Conservation (phyloP, 2,797 vertebrate species). For the Cuniculus paca region DNA sequence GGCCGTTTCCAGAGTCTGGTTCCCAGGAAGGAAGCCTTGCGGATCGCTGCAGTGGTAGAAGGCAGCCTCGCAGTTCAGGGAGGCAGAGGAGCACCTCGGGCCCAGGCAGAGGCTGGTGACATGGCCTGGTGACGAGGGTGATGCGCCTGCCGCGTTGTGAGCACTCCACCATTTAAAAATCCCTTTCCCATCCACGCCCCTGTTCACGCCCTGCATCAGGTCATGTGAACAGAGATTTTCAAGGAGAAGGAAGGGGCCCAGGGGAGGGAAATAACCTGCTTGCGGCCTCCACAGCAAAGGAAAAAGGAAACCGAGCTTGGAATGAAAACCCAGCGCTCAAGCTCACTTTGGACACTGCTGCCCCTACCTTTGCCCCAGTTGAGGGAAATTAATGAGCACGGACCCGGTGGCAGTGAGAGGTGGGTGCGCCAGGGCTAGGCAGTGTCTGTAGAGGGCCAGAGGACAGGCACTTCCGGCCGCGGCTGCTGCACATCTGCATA, state of each 20-base stretch:
- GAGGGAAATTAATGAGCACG: not conserved
- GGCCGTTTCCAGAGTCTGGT: not conserved
- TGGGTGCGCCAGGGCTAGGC: too few relatives aligned
- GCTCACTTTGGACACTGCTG: not conserved
- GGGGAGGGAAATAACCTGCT: not conserved
- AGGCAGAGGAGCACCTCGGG: not conserved
- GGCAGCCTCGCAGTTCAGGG: not conserved
- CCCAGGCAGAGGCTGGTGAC: not conserved
- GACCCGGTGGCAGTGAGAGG: not conserved
- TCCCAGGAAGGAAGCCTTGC: not conserved
- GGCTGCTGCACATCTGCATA: not conserved
- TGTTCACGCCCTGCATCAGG: not conserved
- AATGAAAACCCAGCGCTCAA: not conserved
- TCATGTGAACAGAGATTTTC: not conserved
- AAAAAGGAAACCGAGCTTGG: not conserved
- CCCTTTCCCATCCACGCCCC: not conserved
- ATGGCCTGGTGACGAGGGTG: not conserved
- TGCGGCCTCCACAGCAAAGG: not conserved
- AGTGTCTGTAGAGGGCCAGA: not conserved
- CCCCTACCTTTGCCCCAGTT: not conserved
- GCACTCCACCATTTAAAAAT: not conserved
- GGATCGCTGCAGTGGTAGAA: not conserved
- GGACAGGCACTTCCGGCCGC: not conserved
- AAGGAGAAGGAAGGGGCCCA: not conserved
- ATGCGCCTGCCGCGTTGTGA: accelerated